Base-by-base conservation (phyloP, 2,113 vertebrate genomes). In the Lipophrys pholis region DNA sequence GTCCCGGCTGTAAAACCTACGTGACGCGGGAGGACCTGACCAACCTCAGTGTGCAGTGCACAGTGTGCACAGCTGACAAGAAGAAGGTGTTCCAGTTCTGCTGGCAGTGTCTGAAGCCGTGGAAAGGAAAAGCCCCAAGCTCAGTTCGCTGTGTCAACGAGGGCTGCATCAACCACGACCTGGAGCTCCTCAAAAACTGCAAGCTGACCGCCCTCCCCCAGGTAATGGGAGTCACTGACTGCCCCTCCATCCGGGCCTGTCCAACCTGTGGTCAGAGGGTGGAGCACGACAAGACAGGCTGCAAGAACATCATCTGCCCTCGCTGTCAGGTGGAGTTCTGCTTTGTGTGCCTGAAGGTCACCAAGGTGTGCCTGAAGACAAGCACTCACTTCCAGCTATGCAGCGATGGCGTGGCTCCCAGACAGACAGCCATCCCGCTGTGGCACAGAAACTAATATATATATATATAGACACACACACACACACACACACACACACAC, bases 291-390 rank as follows among this genome's bases (percentile, higher is more conserved):
- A 60, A 58, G 40, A 87, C 66, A 0, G 93, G 92, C 53, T 93
- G 92, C 46, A 94, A 94, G 79, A 93, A 94, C 78, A 63, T 94
- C 80, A 76, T 86, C 65, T 94, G 93, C 51, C 76, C 78, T 12
- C 90, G 92, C 56, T 94, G 93, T 46, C 81, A 82, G 64, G 16
- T 87, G 2, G 92, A 94, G 90, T 94, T 94, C 82, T 94, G 93
- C 83, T 94, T 94, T 8, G 82, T 91, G 62, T 94, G 93, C 14
- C 83, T 94, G 73, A 92, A 93, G 69, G 74, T 87, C 0, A 94
- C 85, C 0, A 7, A 61, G 0, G 51, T 30, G 8, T 94, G 93
- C 69, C 48, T 86, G 16, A 0, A 65, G 40, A 90, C 76, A 0
- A 91, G 82, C 43, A 45, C 74, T 1, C n/a, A 92, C 76, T 94